Evolutionary conservation across 2,113 vertebrate genomes (phyloP), one percentile per base, ranked within the genome.

Genomic region (Marmota monax): DNA sequence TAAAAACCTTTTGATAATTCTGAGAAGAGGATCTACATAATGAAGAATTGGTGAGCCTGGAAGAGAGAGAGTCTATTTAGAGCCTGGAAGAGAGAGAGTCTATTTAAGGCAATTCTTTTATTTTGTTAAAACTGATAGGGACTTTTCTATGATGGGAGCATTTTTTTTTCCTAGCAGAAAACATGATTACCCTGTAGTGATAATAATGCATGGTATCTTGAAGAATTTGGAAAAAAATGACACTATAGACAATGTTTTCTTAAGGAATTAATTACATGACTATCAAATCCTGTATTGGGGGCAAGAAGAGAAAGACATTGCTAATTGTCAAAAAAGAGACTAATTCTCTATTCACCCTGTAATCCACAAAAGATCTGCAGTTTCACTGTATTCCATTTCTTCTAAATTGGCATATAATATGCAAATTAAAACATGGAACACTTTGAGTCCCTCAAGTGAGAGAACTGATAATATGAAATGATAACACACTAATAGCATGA

Each of bases 1-100:
- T 94, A 96, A 90, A 84, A 84, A 22, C 22, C 16, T 84, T 96
- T 48, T 56, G 13, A 58, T 79, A 25, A 89, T 61, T 94, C 45
- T 72, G 73, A 84, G 51, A 82, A 74, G 61, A 79, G 12, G 37
- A 53, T n/a, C 27, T 20, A 4, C 27, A 45, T 45, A 67, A 11
- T 29, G n/a, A 93, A 89, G 32, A 84, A 27, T 20, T n/a, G n/a
- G 23, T 77, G 67, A 87, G 45, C 45, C 45, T 45, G 45, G 45
- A 45, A 45, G 45, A 45, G 56, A 88, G 22, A 63, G 32, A 3
- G 4, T 86, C 34, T 77, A 17, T 58, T 78, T 96, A 83, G 42
- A 48, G 69, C 70, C 7, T 3, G 29, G 2, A 69, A 45, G 48
- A 92, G 63, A 88, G 22, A 58, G 32, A 3, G 4, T 86, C 34